phyloP scores from a whole-genome alignment of 2,113 vertebrate species.

The Rhadina sibilatrix region DNA sequence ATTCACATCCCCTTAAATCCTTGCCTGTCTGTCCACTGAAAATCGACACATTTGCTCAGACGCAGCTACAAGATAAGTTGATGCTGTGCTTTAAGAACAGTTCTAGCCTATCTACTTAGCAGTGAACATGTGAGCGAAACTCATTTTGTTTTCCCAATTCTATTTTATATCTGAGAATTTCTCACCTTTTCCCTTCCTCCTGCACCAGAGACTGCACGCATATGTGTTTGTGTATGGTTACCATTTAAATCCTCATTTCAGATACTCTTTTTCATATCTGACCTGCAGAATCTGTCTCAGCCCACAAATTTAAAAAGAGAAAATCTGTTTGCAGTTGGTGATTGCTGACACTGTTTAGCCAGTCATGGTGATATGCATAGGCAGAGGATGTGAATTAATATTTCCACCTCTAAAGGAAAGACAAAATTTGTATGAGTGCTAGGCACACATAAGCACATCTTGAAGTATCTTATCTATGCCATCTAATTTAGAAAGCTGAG shows the following conservation, averaged over 20 bases:
- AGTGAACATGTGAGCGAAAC: background rate
- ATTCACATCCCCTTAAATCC: background rate
- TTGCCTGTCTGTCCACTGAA: background rate
- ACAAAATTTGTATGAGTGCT: background rate
- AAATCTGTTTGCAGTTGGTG: background rate
- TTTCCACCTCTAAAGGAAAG: background rate
- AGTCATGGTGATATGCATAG: background rate
- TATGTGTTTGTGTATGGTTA: background rate
- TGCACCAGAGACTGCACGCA: background rate
- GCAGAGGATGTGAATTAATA: background rate
- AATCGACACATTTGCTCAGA: background rate
- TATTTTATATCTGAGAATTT: background rate
- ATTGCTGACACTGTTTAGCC: background rate
- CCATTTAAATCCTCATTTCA: constrained; percentile 18
- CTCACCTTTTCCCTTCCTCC: background rate
- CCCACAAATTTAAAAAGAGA: background rate
- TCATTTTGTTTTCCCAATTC: background rate
- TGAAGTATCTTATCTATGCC: background rate
- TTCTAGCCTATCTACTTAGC: background rate
- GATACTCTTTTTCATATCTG: background rate
- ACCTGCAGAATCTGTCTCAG: background rate
- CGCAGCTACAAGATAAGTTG: background rate
- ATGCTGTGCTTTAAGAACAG: background rate
- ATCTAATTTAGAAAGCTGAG: constrained; percentile 10
- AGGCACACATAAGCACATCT: background rate